These are phyloP conservation scores for Actinia equina DNA, from an alignment of 64 coral and sea anemone species.

Conservation along the genomic window DNA sequence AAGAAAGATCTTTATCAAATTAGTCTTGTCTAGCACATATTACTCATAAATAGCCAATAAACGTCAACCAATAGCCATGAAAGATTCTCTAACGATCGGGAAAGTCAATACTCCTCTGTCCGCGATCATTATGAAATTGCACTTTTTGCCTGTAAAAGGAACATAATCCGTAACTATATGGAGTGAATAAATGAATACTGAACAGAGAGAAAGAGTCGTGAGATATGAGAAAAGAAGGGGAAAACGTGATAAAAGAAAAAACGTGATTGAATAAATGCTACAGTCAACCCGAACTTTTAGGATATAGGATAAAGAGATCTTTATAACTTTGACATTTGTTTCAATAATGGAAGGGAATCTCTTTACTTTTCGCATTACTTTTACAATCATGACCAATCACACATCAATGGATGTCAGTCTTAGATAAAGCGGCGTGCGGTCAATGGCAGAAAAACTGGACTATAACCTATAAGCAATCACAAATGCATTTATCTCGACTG, in stretches of 20 bases:
- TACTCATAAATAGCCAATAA: conserved; percentile 3
- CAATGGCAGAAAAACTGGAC: background rate
- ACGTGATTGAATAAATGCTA: background rate
- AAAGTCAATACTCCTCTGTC: background rate
- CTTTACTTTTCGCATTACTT: conserved; percentile 3
- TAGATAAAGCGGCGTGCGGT: background rate
- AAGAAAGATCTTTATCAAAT: conserved; percentile 9
- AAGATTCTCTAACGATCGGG: background rate
- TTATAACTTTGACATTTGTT: background rate
- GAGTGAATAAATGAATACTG: background rate
- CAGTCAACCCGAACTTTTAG: background rate
- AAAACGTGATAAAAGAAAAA: background rate
- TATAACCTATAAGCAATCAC: background rate
- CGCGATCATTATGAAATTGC: background rate
- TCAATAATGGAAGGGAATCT: background rate
- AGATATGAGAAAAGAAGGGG: background rate
- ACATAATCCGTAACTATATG: background rate
- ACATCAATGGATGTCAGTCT: background rate
- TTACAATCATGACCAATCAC: background rate
- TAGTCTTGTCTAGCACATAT: background rate
- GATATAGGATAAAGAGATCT: background rate
- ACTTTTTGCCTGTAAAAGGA: background rate
- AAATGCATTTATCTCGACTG: conserved; percentile 3
- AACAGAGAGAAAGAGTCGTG: background rate
- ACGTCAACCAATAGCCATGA: background rate